These are phyloP conservation scores for Ciconia nigra DNA, from an alignment of 2,797 vertebrate species.

Conservation along the genomic window DNA sequence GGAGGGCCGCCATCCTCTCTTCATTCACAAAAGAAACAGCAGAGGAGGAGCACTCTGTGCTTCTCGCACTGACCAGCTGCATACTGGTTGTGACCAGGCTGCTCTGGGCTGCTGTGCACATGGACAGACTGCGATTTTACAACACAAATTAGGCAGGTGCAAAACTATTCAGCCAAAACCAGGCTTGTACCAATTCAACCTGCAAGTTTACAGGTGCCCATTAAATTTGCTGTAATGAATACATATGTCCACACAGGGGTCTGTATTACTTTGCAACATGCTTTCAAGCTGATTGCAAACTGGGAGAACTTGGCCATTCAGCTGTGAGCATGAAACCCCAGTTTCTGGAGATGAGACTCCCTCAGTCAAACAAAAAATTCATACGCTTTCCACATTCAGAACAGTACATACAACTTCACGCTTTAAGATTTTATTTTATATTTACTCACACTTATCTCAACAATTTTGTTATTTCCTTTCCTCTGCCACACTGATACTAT, in stretches of 20 bases:
- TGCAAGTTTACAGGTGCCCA: background rate
- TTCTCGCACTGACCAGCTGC: background rate
- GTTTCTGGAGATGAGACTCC: background rate
- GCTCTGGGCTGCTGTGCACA: background rate
- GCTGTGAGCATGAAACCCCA: background rate
- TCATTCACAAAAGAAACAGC: background rate
- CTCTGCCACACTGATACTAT: background rate
- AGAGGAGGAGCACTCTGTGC: background rate
- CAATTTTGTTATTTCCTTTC: background rate
- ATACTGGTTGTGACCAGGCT: background rate
- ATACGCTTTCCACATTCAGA: background rate
- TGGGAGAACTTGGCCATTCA: background rate
- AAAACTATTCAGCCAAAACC: background rate
- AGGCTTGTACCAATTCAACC: background rate
- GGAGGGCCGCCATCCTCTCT: background rate
- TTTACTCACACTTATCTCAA: background rate
- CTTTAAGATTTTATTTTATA: background rate
- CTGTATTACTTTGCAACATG: background rate
- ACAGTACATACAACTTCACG: background rate
- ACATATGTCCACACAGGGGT: background rate
- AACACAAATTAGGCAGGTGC: background rate
- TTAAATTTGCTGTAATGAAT: background rate
- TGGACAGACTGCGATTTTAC: fast-evolving
- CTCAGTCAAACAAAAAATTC: background rate
- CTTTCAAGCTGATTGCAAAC: background rate